These are phyloP conservation scores for Pollenia angustigena DNA, from an alignment of 2,888 invertebrate species.

Conservation along the genomic window DNA sequence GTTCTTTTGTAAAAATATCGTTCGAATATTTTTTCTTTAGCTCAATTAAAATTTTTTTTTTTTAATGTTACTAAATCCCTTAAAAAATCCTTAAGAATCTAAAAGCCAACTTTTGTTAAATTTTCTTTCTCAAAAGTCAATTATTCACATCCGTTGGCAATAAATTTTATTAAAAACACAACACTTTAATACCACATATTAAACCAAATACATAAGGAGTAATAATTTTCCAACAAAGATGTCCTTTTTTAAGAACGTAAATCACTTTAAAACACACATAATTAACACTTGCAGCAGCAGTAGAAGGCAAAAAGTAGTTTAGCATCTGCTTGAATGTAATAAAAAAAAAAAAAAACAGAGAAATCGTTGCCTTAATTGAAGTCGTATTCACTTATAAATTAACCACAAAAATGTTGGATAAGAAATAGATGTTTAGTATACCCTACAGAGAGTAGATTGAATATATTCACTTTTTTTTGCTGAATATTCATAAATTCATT, in stretches of 20 bases:
- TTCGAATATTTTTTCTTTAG: too few species aligned
- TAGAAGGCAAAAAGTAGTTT: constrained; percentile 24
- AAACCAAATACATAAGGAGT: constrained; percentile 68
- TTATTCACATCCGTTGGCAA: constrained; percentile 76
- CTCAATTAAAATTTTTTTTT: too few species aligned
- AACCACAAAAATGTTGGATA: too few species aligned
- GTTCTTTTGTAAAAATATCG: too few species aligned
- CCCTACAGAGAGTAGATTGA: too few species aligned
- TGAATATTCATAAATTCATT: too few species aligned
- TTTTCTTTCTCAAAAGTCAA: constrained; percentile 57
- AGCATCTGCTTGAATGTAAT: not conserved
- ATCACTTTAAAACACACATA: constrained; percentile 70
- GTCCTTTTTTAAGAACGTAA: constrained; percentile 63
- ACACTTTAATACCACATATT: constrained; percentile 61
- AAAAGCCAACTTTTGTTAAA: not conserved
- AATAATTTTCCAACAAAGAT: constrained; percentile 62
- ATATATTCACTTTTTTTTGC: too few species aligned
- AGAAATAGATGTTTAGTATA: too few species aligned
- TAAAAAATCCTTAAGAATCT: too few species aligned
- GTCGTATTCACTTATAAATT: too few species aligned
- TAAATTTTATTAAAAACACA: constrained; percentile 70
- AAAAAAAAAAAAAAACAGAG: not conserved
- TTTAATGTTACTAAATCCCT: too few species aligned
- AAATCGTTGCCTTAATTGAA: not conserved
- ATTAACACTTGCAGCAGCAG: constrained; percentile 72